phyloP scores from a whole-genome alignment of 2,888 invertebrate genomes.

The Dichetophora obliterata region DNA sequence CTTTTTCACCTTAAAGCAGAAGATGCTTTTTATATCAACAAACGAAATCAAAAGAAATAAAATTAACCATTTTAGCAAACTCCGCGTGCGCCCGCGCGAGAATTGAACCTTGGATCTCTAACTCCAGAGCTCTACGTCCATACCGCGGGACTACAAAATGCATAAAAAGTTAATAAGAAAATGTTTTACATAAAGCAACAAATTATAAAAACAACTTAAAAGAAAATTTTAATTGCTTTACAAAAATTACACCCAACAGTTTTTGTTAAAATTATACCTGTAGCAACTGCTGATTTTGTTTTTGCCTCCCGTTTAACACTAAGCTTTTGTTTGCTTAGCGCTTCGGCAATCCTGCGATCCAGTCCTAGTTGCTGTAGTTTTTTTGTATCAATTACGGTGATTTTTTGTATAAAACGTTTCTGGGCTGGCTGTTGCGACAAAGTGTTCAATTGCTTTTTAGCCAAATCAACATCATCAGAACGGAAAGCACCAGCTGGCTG shows the following conservation, averaged over 20 bases:
- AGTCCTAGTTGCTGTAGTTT: constrained; percentile 64
- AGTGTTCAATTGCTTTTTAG: not conserved
- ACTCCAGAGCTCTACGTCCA: constrained; percentile 1
- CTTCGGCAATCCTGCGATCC: constrained; percentile 63
- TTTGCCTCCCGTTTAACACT: constrained; percentile 5
- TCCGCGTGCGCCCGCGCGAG: not conserved
- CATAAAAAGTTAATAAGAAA: not conserved
- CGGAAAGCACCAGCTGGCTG: not conserved
- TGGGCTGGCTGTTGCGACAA: not conserved
- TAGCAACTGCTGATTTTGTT: not conserved
- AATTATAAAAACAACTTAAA: not conserved
- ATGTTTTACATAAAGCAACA: constrained; percentile 33
- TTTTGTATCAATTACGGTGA: constrained; percentile 61
- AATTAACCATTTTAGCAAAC: no score
- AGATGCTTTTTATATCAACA: not conserved
- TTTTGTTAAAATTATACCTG: not conserved
- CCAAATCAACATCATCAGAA: not conserved
- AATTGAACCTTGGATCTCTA: constrained; percentile 3
- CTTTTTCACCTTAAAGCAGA: not conserved
- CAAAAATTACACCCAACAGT: not conserved
- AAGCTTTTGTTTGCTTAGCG: constrained; percentile 56
- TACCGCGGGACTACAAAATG: constrained; percentile 28
- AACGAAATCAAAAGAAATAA: not conserved
- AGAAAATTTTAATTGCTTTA: not conserved
- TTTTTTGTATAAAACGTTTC: constrained; percentile 60